Base-by-base conservation (phyloP, 2,888 invertebrate genomes). In the Eucera pruinosa region DNA sequence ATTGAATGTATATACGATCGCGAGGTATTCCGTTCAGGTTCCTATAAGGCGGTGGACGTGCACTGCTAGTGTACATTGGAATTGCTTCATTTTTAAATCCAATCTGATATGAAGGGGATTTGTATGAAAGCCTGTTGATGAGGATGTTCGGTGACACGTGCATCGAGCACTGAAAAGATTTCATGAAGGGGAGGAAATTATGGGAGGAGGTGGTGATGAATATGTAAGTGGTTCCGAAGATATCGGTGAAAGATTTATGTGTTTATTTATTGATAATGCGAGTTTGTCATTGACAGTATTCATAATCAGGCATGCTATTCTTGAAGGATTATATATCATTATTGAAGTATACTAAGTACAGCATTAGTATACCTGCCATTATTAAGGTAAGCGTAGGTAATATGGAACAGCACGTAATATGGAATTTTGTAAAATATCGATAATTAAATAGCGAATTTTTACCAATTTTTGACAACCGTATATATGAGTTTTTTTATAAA, bases 1-100 rank as follows among this genome's bases (percentile, higher is more conserved):
- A 67, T 54, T 27, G 54, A n/a, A 13, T n/a, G n/a, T n/a, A n/a
- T n/a, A n/a, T n/a, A 36, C 54, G 52, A 69, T 61, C 69, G 7
- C 13, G 52, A 20, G n/a, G 20, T 27, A 60, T 45, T 67, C 36
- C n/a, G 15, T 11, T 13, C 13, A 39, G 33, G 20, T 23, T 6
- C 33, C 33, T n/a, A 33, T 30, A 7, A 6, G 20, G 33, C 33
- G 33, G 33, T 7, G 13, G 20, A 15, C 20, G 23, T 20, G 11
- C 30, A 7, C 33, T 3, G 33, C 33, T 33, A 3, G 2, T n/a
- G 45, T 13, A 45, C 61, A 25, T 25, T 13, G 48, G 48, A 39
- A 25, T 62, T 25, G 48, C 48, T 48, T 62, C 25, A 25, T 39
- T 62, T 36, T 48, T 48, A 62, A 48, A 62, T 48, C 48, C 48